Evolutionary conservation across 2,113 vertebrate species (phyloP).

Genomic region (Cyprinodon variegatus): DNA sequence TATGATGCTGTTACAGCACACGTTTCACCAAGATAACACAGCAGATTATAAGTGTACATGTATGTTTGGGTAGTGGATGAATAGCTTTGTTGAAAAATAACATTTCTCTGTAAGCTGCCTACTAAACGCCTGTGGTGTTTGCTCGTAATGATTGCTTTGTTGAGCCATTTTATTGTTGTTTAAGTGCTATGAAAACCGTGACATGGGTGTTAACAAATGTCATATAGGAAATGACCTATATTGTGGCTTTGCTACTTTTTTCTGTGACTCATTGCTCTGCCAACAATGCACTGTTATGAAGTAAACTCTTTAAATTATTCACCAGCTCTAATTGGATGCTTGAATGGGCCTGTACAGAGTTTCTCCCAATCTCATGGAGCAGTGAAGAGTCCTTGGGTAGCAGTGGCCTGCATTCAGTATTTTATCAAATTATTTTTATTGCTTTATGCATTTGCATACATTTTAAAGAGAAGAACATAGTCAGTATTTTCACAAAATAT

Average conservation of each 20-base stretch:
- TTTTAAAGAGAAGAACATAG: no score
- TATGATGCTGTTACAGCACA: conserved; percentile 3
- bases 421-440: neutral
- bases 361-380: conserved; percentile 31
- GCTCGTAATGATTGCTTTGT: conserved; percentile 5
- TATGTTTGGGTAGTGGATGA: conserved; percentile 36
- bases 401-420: conserved; percentile 8
- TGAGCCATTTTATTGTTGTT: conserved; percentile 3
- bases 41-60: conserved; percentile 6
- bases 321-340: conserved; percentile 59
- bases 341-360: conserved; percentile 54
- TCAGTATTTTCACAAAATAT: neutral
- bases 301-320: conserved; percentile 70
- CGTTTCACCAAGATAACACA: conserved; percentile 17
- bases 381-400: conserved; percentile 11
- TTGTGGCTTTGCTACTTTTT: conserved; percentile 5
- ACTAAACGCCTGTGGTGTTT: neutral
- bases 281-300: conserved; percentile 46
- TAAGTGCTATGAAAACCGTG: neutral
- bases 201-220: neutral
- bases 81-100: conserved; percentile 15
- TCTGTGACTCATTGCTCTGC: conserved; percentile 34
- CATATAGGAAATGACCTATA: conserved; percentile 13
- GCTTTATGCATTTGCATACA: neutral
- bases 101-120: conserved; percentile 9